These are phyloP conservation scores for Therioaphis trifolii DNA, from an alignment of 2,888 invertebrate species.

Conservation along the genomic window DNA sequence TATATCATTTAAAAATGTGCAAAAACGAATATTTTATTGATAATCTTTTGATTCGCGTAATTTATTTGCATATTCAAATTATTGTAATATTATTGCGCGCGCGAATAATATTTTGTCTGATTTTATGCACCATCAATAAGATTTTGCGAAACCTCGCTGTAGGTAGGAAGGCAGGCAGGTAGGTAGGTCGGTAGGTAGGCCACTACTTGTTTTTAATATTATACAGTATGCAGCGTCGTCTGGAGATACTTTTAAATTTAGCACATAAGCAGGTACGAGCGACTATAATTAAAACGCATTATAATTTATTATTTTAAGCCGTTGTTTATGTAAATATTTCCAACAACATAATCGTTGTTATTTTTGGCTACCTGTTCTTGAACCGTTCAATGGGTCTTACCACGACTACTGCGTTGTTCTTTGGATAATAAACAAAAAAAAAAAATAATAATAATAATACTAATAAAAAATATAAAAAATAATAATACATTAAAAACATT, in stretches of 20 bases:
- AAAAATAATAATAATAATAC: neutral
- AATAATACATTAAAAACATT: too few relatives aligned
- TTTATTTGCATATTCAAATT: neutral
- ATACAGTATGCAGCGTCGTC: neutral
- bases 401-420: neutral
- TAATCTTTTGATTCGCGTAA: neutral
- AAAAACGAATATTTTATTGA: neutral
- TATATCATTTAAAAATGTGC: neutral
- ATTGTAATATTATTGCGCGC: neutral
- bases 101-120: slow-evolving; percentile 12
- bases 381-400: neutral
- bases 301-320: slow-evolving; percentile 12
- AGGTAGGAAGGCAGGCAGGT: too few relatives aligned
- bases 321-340: slow-evolving; percentile 45
- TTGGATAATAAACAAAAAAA: neutral
- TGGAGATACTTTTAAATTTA: slow-evolving; percentile 28
- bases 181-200: too few relatives aligned
- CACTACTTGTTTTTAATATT: neutral
- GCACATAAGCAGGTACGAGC: slow-evolving; percentile 17
- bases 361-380: slow-evolving; percentile 40
- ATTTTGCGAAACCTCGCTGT: neutral
- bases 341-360: slow-evolving; percentile 39
- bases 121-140: neutral
- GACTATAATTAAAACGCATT: slow-evolving; percentile 30
- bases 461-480: too few relatives aligned